A percentile compares a stretch with the other conserved stretches of the same genome.
phyloP scores from a whole-genome alignment of 2,113 vertebrate species.

The Psittacara wagleri region DNA sequence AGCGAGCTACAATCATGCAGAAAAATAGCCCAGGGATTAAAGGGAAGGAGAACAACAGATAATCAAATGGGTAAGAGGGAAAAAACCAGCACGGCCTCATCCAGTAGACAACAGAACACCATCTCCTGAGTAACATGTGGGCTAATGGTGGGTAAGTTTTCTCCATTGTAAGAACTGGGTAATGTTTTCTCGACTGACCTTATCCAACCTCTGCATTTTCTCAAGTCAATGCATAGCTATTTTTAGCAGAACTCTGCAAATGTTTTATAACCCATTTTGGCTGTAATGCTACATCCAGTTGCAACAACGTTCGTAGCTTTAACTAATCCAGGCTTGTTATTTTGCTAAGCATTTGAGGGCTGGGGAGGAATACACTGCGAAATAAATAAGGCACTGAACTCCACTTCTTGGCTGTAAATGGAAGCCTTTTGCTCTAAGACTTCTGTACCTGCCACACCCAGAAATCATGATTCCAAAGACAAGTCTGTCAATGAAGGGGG shows the following conservation, averaged over 20 bases:
- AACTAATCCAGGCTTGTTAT: constrained; percentile 20
- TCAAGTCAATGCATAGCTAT: constrained; percentile 32
- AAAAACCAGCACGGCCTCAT: neutral
- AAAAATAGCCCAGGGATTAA: neutral
- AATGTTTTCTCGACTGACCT: neutral
- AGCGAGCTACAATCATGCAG: neutral
- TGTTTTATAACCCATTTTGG: constrained; percentile 56
- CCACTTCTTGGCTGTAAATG: neutral
- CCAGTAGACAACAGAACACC: neutral
- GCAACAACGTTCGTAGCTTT: neutral
- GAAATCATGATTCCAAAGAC: neutral
- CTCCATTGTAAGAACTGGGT: neutral
- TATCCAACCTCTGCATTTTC: constrained; percentile 28
- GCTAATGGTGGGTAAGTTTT: neutral
- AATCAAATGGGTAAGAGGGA: neutral
- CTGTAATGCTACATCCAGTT: constrained; percentile 38
- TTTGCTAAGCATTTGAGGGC: neutral
- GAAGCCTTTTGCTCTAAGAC: constrained; percentile 12
- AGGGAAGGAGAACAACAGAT: neutral
- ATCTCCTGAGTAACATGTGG: neutral
- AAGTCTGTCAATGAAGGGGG: neutral
- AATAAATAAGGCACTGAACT: neutral
- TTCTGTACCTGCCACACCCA: neutral
- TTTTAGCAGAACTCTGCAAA: constrained; percentile 60
- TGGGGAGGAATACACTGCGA: neutral